Evolutionary conservation across 2,797 vertebrate genomes (phyloP).

Genomic region (Emys orbicularis): DNA sequence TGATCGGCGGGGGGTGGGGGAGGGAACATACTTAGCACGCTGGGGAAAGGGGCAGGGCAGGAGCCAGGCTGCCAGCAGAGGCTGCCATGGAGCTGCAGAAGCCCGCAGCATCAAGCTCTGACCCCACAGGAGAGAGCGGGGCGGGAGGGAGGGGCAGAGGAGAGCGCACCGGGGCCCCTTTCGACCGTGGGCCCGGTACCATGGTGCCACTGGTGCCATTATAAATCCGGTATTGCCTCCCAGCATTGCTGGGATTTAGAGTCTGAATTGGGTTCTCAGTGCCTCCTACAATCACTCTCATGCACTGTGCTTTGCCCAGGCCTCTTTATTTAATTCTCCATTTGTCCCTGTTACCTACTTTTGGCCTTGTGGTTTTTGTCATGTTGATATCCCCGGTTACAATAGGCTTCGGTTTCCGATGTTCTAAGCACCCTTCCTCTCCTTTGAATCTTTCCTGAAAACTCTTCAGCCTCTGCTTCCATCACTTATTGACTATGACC

Average conservation of each 20-base stretch:
- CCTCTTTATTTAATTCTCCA: neutral
- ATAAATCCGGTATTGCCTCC: neutral
- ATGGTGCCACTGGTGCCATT: too few relatives aligned
- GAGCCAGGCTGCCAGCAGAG: too few relatives aligned
- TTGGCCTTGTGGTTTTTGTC: constrained; percentile 9
- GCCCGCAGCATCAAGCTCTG: too few relatives aligned
- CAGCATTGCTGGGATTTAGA: neutral
- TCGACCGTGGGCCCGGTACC: too few relatives aligned
- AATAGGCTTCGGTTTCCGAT: neutral
- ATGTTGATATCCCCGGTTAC: neutral
- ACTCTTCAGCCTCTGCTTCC: neutral
- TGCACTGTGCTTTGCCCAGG: neutral
- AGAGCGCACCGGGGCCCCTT: too few relatives aligned
- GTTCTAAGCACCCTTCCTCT: neutral
- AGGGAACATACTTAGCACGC: too few relatives aligned
- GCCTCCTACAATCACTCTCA: neutral
- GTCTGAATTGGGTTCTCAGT: neutral
- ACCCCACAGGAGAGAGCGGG: too few relatives aligned
- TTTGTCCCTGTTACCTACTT: neutral
- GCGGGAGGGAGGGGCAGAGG: too few relatives aligned
- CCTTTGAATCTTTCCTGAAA: neutral
- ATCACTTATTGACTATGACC: neutral
- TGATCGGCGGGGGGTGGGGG: too few relatives aligned
- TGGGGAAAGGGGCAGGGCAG: too few relatives aligned
- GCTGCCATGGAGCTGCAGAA: too few relatives aligned